phyloP scores from a whole-genome alignment of 1,140 invertebrate genomes.

The Drosophila suzukii region DNA sequence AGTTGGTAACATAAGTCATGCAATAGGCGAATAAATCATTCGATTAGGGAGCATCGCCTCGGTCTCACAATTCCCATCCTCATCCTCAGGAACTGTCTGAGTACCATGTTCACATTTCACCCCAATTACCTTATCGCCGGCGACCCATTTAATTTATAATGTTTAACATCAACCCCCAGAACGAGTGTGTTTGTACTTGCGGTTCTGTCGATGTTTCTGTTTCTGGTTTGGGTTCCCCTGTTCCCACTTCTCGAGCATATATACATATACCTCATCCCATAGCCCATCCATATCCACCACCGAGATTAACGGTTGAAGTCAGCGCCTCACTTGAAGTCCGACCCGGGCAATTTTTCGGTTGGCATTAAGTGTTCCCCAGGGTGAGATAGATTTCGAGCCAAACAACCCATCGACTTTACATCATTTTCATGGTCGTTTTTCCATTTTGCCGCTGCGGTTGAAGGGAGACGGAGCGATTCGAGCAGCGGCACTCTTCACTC shows the following conservation, averaged over 20 bases:
- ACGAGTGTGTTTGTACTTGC: conserved; percentile 29
- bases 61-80: neutral
- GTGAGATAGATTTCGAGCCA: conserved; percentile 78
- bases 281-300: conserved; percentile 27
- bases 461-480: conserved; percentile 18
- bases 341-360: conserved; percentile 77
- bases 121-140: conserved; percentile 82
- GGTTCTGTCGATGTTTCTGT: conserved; percentile 15
- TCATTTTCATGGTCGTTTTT: conserved; percentile 81
- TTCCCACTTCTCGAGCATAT: neutral
- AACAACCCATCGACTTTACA: conserved; percentile 73
- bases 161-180: conserved; percentile 74
- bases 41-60: conserved; percentile 47
- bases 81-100: conserved; percentile 11
- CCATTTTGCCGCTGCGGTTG: conserved; percentile 77
- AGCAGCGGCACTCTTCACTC: conserved; percentile 52
- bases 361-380: conserved; percentile 83
- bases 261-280: conserved; percentile 8
- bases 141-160: conserved; percentile 83
- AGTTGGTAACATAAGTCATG: conserved; percentile 60
- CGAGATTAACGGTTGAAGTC: conserved; percentile 80
- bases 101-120: conserved; percentile 75
- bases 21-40: conserved; percentile 79
- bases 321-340: conserved; percentile 61
- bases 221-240: conserved; percentile 1